phyloP scores from a whole-genome alignment of 2,797 vertebrate genomes.

The Phoebastria nigripes region DNA sequence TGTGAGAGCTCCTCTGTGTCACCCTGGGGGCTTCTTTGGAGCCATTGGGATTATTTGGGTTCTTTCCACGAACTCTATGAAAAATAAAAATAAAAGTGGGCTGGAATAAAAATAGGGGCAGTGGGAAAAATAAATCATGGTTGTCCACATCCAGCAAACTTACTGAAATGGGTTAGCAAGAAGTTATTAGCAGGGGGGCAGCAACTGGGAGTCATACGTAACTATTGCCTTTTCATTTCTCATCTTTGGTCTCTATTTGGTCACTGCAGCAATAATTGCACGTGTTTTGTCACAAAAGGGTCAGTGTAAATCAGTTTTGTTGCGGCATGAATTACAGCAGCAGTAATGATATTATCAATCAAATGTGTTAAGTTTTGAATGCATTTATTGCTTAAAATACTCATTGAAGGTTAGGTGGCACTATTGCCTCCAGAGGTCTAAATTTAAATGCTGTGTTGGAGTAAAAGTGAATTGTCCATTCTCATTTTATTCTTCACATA shows the following conservation, averaged over 20 bases:
- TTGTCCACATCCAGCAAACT: neutral
- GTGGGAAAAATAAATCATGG: neutral
- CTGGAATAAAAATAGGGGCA: neutral
- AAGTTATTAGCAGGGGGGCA: neutral
- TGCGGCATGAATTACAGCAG: neutral
- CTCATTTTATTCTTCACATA: neutral
- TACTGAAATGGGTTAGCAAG: neutral
- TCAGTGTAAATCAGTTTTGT: neutral
- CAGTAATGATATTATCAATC: neutral
- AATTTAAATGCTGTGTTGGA: neutral
- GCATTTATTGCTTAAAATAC: neutral
- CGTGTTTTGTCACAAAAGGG: neutral
- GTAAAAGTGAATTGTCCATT: neutral
- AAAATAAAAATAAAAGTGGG: neutral
- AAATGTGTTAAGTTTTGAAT: neutral
- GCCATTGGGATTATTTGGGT: neutral
- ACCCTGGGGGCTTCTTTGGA: neutral
- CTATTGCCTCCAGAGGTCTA: neutral
- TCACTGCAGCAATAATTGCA: neutral
- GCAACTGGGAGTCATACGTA: neutral
- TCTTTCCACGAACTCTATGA: neutral
- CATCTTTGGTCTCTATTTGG: neutral
- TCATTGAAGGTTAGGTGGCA: neutral
- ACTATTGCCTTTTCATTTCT: neutral
- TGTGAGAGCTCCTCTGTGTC: neutral